Evolutionary conservation across 2,888 invertebrate species (phyloP).

Genomic region (Prosopocoilus inquinatus): DNA sequence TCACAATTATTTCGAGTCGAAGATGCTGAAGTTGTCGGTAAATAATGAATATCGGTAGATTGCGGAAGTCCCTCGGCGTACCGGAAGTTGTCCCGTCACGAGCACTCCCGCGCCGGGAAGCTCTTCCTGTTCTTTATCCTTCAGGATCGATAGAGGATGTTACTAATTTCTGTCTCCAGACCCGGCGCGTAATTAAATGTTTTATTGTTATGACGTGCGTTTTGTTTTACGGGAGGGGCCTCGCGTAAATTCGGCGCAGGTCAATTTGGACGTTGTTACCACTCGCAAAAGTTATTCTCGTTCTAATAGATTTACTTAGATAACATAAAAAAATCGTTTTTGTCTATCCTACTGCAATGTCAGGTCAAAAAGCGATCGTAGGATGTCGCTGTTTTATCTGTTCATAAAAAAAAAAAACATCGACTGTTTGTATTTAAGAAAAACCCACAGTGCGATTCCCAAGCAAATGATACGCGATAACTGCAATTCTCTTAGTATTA

Average conservation of each 20-base stretch:
- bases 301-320: too few relatives aligned
- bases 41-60: slow-evolving; percentile 48
- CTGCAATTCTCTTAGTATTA: too few relatives aligned
- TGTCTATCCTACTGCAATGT: too few relatives aligned
- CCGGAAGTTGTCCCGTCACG: slow-evolving; percentile 46
- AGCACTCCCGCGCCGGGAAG: slow-evolving; percentile 35
- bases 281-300: too few relatives aligned
- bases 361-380: too few relatives aligned
- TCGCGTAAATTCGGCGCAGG: neutral
- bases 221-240: neutral
- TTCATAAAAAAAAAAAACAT: too few relatives aligned
- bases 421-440: neutral
- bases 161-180: slow-evolving; percentile 32
- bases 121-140: slow-evolving; percentile 45
- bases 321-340: too few relatives aligned
- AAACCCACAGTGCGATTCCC: neutral
- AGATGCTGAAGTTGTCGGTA: slow-evolving; percentile 38
- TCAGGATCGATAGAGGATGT: slow-evolving; percentile 37
- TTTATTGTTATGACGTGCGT: slow-evolving; percentile 14
- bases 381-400: too few relatives aligned
- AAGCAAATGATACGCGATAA: too few relatives aligned
- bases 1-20: slow-evolving; percentile 27
- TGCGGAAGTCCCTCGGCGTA: slow-evolving; percentile 46
- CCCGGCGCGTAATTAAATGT: slow-evolving; percentile 8
- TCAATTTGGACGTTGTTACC: slow-evolving; percentile 5